A percentile compares a stretch with the other conserved stretches of the same genome.
Evolutionary conservation across 2,113 vertebrate species (phyloP).

Genomic region (Cheirogaleus medius): DNA sequence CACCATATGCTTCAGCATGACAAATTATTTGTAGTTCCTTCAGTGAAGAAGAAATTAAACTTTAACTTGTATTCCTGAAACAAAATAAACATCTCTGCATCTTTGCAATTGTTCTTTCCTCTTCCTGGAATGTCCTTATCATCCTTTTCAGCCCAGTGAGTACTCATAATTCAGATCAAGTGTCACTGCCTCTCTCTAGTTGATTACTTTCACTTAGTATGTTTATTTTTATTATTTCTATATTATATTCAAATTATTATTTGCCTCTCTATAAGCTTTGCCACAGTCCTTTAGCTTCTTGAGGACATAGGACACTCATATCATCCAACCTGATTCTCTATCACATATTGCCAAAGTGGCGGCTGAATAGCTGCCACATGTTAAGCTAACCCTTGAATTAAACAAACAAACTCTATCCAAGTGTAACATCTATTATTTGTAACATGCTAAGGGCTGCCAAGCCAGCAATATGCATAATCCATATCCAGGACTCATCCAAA

Average conservation of each 20-base stretch:
- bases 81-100: not conserved
- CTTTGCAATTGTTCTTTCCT: not conserved
- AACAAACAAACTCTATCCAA: not conserved
- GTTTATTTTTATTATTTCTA: not conserved
- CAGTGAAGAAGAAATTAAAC: constrained; percentile 30
- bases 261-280: not conserved
- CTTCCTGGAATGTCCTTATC: not conserved
- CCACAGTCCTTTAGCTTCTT: not conserved
- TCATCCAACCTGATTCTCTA: not conserved
- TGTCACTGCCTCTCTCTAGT: not conserved
- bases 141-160: not conserved
- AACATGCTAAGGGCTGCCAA: not conserved
- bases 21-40: constrained; percentile 50
- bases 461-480: not conserved
- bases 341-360: not conserved
- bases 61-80: constrained; percentile 27
- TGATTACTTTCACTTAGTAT: not conserved
- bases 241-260: not conserved
- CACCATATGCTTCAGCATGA: constrained; percentile 46
- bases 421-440: not conserved
- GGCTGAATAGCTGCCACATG: not conserved
- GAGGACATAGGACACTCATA: not conserved
- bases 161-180: not conserved
- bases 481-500: not conserved
- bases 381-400: not conserved